phyloP scores from a whole-genome alignment of 2,888 invertebrate genomes.

The Conistra vaccinii region DNA sequence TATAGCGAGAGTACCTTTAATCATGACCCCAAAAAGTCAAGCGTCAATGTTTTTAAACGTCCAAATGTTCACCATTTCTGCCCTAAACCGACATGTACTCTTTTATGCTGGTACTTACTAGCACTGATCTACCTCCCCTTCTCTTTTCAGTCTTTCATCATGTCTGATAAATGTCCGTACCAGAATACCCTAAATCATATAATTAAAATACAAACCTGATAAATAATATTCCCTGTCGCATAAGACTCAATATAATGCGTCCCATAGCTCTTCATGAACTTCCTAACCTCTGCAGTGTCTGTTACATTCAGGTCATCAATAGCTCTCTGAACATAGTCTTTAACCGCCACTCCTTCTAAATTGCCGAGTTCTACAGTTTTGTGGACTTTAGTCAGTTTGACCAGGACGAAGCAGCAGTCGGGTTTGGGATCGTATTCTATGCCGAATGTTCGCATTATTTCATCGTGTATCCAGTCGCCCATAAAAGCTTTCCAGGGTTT shows the following conservation, averaged over 20 bases:
- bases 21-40: background rate
- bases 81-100: no score
- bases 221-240: conserved; percentile 96
- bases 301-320: conserved; percentile 92
- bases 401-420: conserved; percentile 94
- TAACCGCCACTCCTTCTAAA: conserved; percentile 90
- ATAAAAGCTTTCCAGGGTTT: conserved; percentile 97
- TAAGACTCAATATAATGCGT: conserved; percentile 97
- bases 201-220: conserved; percentile 92
- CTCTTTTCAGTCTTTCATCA: background rate
- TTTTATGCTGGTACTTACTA: background rate
- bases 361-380: conserved; percentile 92
- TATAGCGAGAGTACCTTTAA: background rate
- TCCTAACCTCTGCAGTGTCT: conserved; percentile 93
- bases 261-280: conserved; percentile 95
- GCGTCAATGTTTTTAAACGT: background rate
- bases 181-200: no score
- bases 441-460: conserved; percentile 95
- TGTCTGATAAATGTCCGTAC: background rate
- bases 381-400: conserved; percentile 92
- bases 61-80: background rate
- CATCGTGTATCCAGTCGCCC: conserved; percentile 95
- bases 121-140: background rate
- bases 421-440: conserved; percentile 92
- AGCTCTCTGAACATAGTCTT: conserved; percentile 92